Conservation (phyloP, 2,888 invertebrate species). For the Calliphora vomitoria region DNA sequence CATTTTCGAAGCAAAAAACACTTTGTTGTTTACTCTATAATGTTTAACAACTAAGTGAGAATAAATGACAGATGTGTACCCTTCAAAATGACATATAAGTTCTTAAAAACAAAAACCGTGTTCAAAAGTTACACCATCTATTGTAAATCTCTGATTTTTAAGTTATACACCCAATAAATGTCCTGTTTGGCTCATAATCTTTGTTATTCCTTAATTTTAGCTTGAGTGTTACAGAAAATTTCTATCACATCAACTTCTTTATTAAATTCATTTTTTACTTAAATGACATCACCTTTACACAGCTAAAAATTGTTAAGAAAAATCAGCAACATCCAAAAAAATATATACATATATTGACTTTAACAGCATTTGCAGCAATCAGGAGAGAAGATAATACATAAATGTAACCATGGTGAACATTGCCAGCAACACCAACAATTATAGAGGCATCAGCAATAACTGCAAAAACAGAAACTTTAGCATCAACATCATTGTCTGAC, state of each 20-base stretch:
- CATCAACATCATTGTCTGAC: slow-evolving; percentile 61
- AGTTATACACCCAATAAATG: no score
- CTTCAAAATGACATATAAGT: no score
- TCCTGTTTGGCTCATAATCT: no score
- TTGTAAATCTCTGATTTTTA: no score
- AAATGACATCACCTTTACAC: slow-evolving; percentile 26
- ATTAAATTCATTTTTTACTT: slow-evolving; percentile 34
- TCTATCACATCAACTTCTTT: slow-evolving; percentile 18
- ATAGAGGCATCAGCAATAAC: slow-evolving; percentile 57
- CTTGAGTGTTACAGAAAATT: no score
- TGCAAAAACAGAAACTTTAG: slow-evolving; percentile 55
- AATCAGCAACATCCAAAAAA: slow-evolving; percentile 12
- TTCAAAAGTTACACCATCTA: no score
- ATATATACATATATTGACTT: slow-evolving; percentile 32
- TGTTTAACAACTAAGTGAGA: no score
- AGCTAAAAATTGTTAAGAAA: slow-evolving; percentile 15
- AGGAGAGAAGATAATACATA: slow-evolving; percentile 2
- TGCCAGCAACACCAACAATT: slow-evolving; percentile 44
- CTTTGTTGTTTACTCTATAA: no score
- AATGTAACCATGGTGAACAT: slow-evolving; percentile 55
- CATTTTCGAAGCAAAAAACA: no score
- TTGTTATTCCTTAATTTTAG: no score
- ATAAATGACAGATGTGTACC: no score
- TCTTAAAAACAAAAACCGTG: no score
- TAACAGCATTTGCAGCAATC: slow-evolving; percentile 37